A percentile compares a stretch with the other conserved stretches of the same genome.
Evolutionary conservation across 2,113 vertebrate genomes (phyloP).

Genomic region (Paramormyrops kingsleyae): DNA sequence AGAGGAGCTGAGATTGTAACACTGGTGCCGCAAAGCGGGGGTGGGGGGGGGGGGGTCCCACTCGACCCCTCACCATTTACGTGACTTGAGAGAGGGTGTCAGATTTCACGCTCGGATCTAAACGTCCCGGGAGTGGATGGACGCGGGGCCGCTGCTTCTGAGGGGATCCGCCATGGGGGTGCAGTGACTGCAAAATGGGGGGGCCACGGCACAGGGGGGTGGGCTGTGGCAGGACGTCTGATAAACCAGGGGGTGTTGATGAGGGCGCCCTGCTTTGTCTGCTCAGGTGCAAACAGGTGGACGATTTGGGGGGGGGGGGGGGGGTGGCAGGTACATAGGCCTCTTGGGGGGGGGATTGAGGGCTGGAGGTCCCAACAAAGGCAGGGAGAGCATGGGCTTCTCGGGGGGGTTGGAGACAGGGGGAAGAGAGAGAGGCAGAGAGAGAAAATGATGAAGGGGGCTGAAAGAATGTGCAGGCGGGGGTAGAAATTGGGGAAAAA

Average conservation of each 20-base stretch:
- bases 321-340: background rate
- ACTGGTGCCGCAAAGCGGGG: background rate
- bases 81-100: background rate
- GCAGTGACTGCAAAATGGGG: too few relatives aligned
- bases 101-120: background rate
- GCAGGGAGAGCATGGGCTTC: conserved; percentile 64
- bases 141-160: background rate
- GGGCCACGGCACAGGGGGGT: background rate
- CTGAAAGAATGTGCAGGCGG: conserved; percentile 2
- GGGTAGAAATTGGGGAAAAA: background rate
- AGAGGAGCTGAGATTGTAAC: background rate
- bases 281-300: conserved; percentile 18
- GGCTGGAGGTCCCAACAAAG: conserved; percentile 59
- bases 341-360: background rate
- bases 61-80: background rate
- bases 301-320: conserved; percentile 10
- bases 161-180: background rate
- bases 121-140: background rate
- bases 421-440: background rate
- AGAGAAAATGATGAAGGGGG: conserved; percentile 34
- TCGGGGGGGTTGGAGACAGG: conserved; percentile 24
- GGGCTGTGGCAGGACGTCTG: background rate
- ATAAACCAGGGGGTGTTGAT: background rate
- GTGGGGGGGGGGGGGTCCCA: background rate
- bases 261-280: background rate